Base-by-base conservation (phyloP, 2,888 invertebrate genomes). In the Anthrax anthrax region DNA sequence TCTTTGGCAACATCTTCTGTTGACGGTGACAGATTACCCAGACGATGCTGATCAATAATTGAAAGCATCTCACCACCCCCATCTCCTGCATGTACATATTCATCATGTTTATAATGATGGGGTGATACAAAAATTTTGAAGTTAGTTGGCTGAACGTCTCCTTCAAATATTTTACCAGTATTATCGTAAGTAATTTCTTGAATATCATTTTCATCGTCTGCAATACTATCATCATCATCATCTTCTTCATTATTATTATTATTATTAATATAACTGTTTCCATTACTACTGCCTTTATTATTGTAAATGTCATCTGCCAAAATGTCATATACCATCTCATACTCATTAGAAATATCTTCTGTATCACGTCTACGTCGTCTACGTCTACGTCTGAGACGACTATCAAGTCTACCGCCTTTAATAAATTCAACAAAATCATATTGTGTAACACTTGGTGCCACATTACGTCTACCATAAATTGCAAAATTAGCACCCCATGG, bases 361-460 rank as follows among this genome's bases (percentile, higher is more conserved):
- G 38, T 46, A 34, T 48, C 47, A 38, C 29, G 29, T 32, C 39
- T n/a, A 44, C 50, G 47, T 44, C 48, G 54, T 49, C 58, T 59
- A 42, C 66, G 63, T 46, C 70, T 60, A 59, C 79, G 75, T 56
- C 81, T 74, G 54, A 85, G 69, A 56, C 84, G 74, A 58, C 85
- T 84, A 61, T 87, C 86, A 50, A 87, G 76, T 48, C 87, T 73
- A 43, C 87, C 87, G 32, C 87, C 87, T 61, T 86, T 84, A 56
- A 95, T 84, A 63, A 94, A 89, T 72, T 95, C 90, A 55, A 89
- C 89, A 69, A 96, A 94, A 67, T 97, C 96, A 69, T 95, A 91
- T 70, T 92, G 90, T 52, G 95, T 94, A 59, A 96, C 89, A 62
- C 95, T 90, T 14, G 97, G 97, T 34, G 90, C 88, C 46, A 91